These are phyloP conservation scores for Oreotrochilus melanogaster DNA, from an alignment of 2,113 vertebrate genomes.

Conservation along the genomic window DNA sequence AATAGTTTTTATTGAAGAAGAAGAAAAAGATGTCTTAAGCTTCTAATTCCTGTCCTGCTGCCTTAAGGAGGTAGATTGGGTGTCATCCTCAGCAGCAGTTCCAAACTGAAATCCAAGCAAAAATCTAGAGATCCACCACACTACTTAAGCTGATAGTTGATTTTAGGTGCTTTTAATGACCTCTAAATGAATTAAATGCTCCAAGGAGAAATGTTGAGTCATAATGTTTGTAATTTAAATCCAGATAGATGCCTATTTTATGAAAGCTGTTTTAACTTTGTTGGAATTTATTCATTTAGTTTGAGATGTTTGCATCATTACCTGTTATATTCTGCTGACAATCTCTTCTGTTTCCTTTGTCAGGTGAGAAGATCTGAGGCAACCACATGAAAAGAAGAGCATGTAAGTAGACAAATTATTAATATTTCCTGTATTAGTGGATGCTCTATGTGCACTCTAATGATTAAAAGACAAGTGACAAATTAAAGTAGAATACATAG, in stretches of 20 bases:
- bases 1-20: background rate
- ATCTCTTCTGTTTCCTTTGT: background rate
- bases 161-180: background rate
- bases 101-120: background rate
- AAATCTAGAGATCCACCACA: background rate
- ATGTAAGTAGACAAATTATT: background rate
- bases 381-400: background rate
- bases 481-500: background rate
- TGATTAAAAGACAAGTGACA: background rate
- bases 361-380: background rate
- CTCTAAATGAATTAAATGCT: background rate
- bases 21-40: background rate
- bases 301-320: background rate
- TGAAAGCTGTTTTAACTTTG: background rate
- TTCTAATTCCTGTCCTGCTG: background rate
- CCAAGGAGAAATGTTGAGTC: background rate
- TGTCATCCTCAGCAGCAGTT: background rate
- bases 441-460: background rate
- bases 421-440: background rate
- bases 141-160: background rate
- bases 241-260: background rate
- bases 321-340: background rate
- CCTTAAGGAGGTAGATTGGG: background rate
- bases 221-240: background rate
- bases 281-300: background rate